Evolutionary conservation across 2,888 invertebrate genomes (phyloP), one percentile per base, ranked within the genome.

Genomic region (Eustalomyia histrio): DNA sequence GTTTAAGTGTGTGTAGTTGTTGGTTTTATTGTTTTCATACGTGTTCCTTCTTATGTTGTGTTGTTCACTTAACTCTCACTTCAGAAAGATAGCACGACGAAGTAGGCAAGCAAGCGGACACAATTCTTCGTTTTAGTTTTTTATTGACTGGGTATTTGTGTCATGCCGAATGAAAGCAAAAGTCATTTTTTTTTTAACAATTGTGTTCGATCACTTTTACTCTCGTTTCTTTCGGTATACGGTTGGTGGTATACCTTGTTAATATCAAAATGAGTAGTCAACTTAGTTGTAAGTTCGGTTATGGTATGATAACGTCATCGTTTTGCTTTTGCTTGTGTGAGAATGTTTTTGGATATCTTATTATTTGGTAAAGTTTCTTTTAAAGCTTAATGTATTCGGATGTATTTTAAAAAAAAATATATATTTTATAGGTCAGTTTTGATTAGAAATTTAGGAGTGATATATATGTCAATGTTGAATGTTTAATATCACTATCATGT

Each of bases 121-220:
- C 29, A 21, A 47, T 14, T 57, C 67, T 79, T 29, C 29, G 29
- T 29, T 29, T 29, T 29, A 71, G 58, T 65, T 43, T 18, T 18
- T 55, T 60, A 52, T 65, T 67, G 16, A 69, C 58, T 65, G 47
- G 72, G 52, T 76, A 81, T 78, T 53, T 78, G 74, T 81, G 81
- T 81, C 81, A 81, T 55, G 52, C 53, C 81, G 57, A 81, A 74
- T 74, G 78, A 81, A 81, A 81, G 78, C 81, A 81, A 81, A 78
- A 81, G 81, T 81, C 71, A 61, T 71, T 61, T 18, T 53, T n/a
- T n/a, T n/a, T n/a, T n/a, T n/a, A n/a, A 60, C 18, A 64, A 64
- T 29, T 53, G 17, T 55, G 39, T 74, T 76, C 78, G 81, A 87
- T 86, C 87, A 88, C 88, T 88, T 87, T 88, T 87, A 88, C 88